Evolutionary conservation across 2,113 vertebrate species (phyloP).

Genomic region (Larimichthys polyactis): DNA sequence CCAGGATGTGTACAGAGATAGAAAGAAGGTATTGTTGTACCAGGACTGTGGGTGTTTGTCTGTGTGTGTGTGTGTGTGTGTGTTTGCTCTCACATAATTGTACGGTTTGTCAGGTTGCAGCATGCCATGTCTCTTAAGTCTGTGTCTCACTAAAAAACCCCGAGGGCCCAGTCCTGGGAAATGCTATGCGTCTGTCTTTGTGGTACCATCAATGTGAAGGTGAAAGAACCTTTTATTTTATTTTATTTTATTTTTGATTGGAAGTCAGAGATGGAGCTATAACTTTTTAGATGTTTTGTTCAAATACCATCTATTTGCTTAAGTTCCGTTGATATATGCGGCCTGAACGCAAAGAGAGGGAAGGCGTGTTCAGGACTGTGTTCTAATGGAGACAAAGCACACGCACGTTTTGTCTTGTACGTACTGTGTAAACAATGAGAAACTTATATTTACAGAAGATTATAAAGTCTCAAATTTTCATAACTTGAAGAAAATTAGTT

Average conservation of each 20-base stretch:
- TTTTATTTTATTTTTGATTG: background rate
- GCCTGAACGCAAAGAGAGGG: background rate
- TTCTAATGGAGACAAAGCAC: background rate
- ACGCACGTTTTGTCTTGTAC: background rate
- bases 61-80: slow-evolving; percentile 28
- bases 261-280: background rate
- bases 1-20: background rate
- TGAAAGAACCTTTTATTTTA: background rate
- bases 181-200: slow-evolving; percentile 5
- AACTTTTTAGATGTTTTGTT: background rate
- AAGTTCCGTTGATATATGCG: background rate
- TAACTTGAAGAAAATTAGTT: background rate
- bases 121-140: slow-evolving; percentile 50
- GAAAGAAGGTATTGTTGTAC: slow-evolving; percentile 44
- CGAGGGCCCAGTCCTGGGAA: slow-evolving; percentile 43
- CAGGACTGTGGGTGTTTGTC: too few species aligned
- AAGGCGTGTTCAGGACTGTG: background rate
- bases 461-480: background rate
- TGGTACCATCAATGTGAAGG: slow-evolving; percentile 12
- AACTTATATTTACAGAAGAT: background rate
- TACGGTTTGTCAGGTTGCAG: slow-evolving; percentile 68
- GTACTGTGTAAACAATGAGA: background rate
- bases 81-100: slow-evolving; percentile 52
- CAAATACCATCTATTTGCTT: background rate
- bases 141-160: slow-evolving; percentile 58